Percentiles rank a stretch among this genome's conserved stretches.
Conservation (phyloP, 2,888 invertebrate genomes). For the Drosophila acutilabella region DNA sequence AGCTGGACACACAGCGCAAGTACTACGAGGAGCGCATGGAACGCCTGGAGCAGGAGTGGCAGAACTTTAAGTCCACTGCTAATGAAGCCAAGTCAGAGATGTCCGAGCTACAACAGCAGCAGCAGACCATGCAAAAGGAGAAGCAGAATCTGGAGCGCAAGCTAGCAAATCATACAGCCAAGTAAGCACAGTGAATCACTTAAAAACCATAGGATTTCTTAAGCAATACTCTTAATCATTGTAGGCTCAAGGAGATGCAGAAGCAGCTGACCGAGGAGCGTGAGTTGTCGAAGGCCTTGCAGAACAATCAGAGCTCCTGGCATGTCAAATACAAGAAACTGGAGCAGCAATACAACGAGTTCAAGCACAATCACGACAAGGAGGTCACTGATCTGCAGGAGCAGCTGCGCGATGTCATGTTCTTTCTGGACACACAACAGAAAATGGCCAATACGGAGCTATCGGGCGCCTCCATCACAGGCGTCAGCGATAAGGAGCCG, state of each 20-base stretch:
- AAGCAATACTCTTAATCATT: constrained; percentile 10
- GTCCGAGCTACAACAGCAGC: constrained; percentile 85
- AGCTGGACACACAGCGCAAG: constrained; percentile 96
- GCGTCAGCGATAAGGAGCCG: constrained; percentile 77
- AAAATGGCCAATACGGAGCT: constrained; percentile 84
- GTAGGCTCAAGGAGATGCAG: constrained; percentile 88
- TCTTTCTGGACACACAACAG: constrained; percentile 95
- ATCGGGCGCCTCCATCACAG: constrained; percentile 81
- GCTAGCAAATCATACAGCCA: constrained; percentile 87
- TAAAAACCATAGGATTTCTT: neutral
- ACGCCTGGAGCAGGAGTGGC: constrained; percentile 87
- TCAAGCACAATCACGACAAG: constrained; percentile 87
- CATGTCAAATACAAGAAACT: constrained; percentile 87
- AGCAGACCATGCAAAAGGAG: constrained; percentile 87
- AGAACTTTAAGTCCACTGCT: constrained; percentile 86
- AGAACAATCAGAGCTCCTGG: constrained; percentile 91
- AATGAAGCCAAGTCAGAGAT: constrained; percentile 86
- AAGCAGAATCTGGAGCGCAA: constrained; percentile 90
- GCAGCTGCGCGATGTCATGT: constrained; percentile 98
- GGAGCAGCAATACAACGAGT: constrained; percentile 86
- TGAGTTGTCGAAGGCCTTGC: constrained; percentile 91
- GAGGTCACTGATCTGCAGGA: constrained; percentile 95
- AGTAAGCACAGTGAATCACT: constrained; percentile 83
- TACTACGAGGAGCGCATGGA: constrained; percentile 94
- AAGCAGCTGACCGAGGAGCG: constrained; percentile 93